Evolutionary conservation across 1,140 invertebrate species (phyloP), one percentile per base, ranked within the genome.

Genomic region (Goniozus legneri): DNA sequence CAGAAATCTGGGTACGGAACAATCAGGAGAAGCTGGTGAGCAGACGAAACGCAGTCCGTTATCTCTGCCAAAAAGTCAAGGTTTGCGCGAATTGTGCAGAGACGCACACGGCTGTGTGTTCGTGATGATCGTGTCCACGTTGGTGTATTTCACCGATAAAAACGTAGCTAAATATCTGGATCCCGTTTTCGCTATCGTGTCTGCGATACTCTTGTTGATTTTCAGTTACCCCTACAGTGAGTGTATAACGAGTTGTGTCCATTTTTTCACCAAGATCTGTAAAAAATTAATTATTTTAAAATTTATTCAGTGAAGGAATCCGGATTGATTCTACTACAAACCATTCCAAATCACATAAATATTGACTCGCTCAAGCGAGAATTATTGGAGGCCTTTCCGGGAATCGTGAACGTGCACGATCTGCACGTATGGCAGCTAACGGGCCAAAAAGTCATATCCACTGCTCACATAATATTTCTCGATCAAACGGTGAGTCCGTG

Each of bases 361-460:
- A 84, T 91, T 20, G 78, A 84, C 39, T 75, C 73, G 2, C 73
- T 89, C 19, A 82, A 85, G 49, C 75, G 74, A 18, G 78, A 85
- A 51, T 62, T 91, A 8, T 62, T 84, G 0, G 69, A 76, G 43
- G 79, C 82, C 60, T 94, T 95, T 71, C 88, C 89, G 0, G 84
- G 84, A 35, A 85, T 91, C 32, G 75, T 87, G 0, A 88, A 87
- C 54, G 82, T 91, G 10, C 89, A 92, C 54, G 88, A 92, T 68
- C 77, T 91, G 12, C 89, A 91, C 53, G 82, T 91, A 3, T 91
- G 89, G 89, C 83, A 87, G 52, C 65, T 91, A 27, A 87, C 85
- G 0, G 80, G 82, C 8, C 73, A 79, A 19, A 84, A 86, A 73
- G 81, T 85, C 14, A 83, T 87, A 38, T 84, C 83, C 2, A 87